Evolutionary conservation across 2,888 invertebrate species (phyloP).

Genomic region (Aspidiotus destructor): DNA sequence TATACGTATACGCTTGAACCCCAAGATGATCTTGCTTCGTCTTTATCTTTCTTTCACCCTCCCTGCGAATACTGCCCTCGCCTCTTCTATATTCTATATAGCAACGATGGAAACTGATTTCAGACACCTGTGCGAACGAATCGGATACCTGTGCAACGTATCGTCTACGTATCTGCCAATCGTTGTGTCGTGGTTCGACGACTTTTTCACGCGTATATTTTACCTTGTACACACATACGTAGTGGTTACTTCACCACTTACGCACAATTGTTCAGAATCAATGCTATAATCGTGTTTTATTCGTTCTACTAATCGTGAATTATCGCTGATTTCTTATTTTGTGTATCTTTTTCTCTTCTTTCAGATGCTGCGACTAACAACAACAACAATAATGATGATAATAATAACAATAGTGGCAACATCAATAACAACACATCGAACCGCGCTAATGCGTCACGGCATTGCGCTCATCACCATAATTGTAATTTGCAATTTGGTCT

Average conservation of each 20-base stretch:
- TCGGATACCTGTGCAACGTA: not conserved
- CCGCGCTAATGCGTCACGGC: not conserved
- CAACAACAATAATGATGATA: not conserved
- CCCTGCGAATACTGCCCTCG: too few relatives aligned
- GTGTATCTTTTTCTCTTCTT: not conserved
- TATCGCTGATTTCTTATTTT: not conserved
- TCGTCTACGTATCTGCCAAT: not conserved
- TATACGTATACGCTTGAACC: not conserved
- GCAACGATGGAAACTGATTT: not conserved
- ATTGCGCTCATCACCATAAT: too few relatives aligned
- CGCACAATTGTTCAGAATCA: too few relatives aligned
- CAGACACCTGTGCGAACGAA: not conserved
- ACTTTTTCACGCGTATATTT: not conserved
- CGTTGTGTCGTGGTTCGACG: not conserved
- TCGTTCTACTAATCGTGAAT: too few relatives aligned
- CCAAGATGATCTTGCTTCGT: too few relatives aligned
- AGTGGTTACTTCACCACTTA: too few relatives aligned
- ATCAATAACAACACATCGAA: not conserved
- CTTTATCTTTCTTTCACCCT: not conserved
- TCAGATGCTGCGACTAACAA: slow-evolving; percentile 2
- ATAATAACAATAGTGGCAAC: too few relatives aligned
- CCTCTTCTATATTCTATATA: too few relatives aligned
- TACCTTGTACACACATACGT: too few relatives aligned
- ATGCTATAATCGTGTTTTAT: too few relatives aligned
- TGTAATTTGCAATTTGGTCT: slow-evolving; percentile 8